Percentiles rank a stretch among this genome's conserved stretches.
Conservation (phyloP, 2,797 vertebrate genomes). For the Tadarida brasiliensis region DNA sequence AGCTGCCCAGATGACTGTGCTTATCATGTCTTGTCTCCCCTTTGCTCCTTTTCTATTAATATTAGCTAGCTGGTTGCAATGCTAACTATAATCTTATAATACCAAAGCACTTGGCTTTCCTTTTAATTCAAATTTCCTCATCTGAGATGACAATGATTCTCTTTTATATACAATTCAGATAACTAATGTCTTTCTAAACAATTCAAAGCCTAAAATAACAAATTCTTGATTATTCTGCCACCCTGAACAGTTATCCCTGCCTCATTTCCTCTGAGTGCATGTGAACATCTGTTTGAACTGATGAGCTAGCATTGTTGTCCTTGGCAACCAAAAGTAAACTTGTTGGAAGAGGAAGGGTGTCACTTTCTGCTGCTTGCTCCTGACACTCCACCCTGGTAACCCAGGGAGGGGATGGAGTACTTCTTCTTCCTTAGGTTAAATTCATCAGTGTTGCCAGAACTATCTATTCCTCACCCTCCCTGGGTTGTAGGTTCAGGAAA, state of each 20-base stretch:
- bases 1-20: background rate
- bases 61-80: background rate
- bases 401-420: too few relatives aligned
- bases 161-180: background rate
- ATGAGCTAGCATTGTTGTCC: background rate
- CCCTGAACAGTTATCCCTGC: background rate
- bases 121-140: conserved; percentile 36
- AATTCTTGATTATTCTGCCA: conserved; percentile 35
- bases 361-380: background rate
- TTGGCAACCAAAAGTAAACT: background rate
- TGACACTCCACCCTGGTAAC: background rate
- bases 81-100: background rate
- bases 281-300: background rate
- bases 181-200: conserved; percentile 53
- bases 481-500: background rate
- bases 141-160: background rate
- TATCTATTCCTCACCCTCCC: background rate
- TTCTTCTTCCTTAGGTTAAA: background rate
- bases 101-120: background rate
- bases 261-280: background rate
- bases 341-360: background rate
- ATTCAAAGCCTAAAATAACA: conserved; percentile 33
- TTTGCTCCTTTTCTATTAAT: background rate
- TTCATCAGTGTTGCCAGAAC: background rate
- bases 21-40: background rate